phyloP scores from a whole-genome alignment of 2,113 vertebrate species.

The Synodontis membranacea region DNA sequence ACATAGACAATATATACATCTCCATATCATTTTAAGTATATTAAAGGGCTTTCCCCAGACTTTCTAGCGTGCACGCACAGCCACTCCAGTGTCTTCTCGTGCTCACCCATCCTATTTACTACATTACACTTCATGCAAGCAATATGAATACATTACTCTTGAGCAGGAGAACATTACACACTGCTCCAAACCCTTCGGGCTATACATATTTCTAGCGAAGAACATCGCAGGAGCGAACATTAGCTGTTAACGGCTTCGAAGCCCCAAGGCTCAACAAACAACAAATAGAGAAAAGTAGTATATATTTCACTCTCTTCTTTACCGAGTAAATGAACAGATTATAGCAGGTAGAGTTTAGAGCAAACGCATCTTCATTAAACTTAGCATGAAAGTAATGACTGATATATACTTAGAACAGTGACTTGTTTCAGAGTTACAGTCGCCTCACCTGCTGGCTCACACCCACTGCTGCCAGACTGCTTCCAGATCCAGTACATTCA shows the following conservation, averaged over 20 bases:
- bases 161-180: conserved; percentile 18
- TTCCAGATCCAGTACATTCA: background rate
- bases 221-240: conserved; percentile 43
- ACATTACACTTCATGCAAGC: background rate
- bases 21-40: background rate
- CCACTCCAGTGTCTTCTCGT: background rate
- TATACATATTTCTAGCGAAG: conserved; percentile 38
- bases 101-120: conserved; percentile 12
- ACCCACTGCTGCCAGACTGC: background rate
- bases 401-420: conserved; percentile 20
- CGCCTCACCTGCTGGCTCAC: conserved; percentile 14
- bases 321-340: background rate
- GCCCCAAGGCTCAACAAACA: conserved; percentile 1
- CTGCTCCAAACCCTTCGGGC: conserved; percentile 43
- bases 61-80: background rate
- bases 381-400: background rate
- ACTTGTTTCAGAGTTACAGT: conserved; percentile 3
- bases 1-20: conserved; percentile 19
- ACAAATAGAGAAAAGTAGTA: background rate
- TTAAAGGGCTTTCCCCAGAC: background rate
- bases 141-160: conserved; percentile 26
- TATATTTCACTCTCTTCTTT: background rate
- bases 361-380: background rate
- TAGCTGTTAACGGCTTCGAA: conserved; percentile 38
- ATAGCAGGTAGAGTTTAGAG: background rate